These are phyloP conservation scores for Microtus oregoni DNA, from an alignment of 2,113 vertebrate genomes.

Conservation along the genomic window DNA sequence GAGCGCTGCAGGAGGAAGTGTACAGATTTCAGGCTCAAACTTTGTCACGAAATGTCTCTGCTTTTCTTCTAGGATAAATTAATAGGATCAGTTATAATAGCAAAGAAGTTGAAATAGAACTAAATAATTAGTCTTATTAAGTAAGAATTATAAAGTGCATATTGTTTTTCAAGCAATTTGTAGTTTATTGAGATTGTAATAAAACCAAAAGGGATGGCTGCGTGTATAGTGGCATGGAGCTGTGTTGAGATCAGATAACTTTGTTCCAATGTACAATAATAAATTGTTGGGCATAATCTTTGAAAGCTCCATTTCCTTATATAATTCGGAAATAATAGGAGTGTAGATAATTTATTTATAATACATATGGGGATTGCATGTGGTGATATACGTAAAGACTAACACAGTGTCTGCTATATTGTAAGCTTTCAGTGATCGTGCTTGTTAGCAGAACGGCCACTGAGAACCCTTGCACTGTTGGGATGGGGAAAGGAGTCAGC, in stretches of 20 bases:
- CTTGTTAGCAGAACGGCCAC: background rate
- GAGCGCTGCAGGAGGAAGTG: background rate
- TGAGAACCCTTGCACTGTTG: background rate
- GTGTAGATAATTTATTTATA: background rate
- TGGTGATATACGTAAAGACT: background rate
- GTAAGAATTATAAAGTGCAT: background rate
- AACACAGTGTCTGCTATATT: background rate
- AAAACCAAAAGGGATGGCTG: background rate
- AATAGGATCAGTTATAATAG: background rate
- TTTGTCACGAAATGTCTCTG: background rate
- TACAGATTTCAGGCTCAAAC: background rate
- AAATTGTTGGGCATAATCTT: background rate
- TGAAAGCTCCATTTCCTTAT: background rate
- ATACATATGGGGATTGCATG: background rate
- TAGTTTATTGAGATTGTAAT: background rate
- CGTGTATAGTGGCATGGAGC: background rate
- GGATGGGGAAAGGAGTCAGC: background rate
- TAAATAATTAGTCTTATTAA: background rate
- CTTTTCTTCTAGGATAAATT: background rate
- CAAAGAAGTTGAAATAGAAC: slow-evolving; percentile 11
- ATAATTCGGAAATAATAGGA: background rate
- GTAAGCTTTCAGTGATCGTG: background rate
- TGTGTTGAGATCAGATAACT: background rate
- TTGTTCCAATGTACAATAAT: background rate
- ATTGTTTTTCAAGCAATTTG: background rate